Evolutionary conservation across 2,888 invertebrate species (phyloP).

Genomic region (Ochropacha duplaris): DNA sequence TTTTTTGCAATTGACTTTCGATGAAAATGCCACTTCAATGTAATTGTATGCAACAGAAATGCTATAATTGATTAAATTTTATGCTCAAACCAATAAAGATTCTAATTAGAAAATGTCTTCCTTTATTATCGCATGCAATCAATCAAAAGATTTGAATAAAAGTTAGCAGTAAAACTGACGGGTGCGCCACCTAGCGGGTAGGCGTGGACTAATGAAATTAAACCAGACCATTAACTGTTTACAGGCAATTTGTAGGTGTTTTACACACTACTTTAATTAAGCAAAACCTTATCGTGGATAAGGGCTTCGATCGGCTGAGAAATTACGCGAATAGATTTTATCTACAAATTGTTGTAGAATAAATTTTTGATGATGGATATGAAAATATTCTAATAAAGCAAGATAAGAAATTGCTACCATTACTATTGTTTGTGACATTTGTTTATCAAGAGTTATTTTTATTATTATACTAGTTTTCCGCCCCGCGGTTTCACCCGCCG

Average conservation of each 20-base stretch:
- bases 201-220: constrained; percentile 70
- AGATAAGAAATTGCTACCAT: too few species aligned
- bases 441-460: too few species aligned
- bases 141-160: constrained; percentile 13
- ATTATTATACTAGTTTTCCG: too few species aligned
- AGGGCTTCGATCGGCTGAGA: background rate
- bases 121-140: constrained; percentile 14
- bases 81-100: background rate
- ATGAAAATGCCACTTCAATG: too few species aligned
- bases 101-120: constrained; percentile 6
- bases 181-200: constrained; percentile 66
- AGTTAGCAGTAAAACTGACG: constrained; percentile 20
- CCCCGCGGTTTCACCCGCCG: too few species aligned
- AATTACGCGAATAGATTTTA: background rate
- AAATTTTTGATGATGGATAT: too few species aligned
- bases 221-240: constrained; percentile 64
- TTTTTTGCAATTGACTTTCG: too few species aligned
- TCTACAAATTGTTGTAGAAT: background rate
- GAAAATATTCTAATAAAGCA: too few species aligned
- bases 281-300: constrained; percentile 31
- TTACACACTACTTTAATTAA: constrained; percentile 75
- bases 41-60: background rate
- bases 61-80: background rate
- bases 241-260: constrained; percentile 71
- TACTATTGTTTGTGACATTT: too few species aligned